Base-by-base conservation (phyloP, 2,113 vertebrate species). In the Sula dactylatra region DNA sequence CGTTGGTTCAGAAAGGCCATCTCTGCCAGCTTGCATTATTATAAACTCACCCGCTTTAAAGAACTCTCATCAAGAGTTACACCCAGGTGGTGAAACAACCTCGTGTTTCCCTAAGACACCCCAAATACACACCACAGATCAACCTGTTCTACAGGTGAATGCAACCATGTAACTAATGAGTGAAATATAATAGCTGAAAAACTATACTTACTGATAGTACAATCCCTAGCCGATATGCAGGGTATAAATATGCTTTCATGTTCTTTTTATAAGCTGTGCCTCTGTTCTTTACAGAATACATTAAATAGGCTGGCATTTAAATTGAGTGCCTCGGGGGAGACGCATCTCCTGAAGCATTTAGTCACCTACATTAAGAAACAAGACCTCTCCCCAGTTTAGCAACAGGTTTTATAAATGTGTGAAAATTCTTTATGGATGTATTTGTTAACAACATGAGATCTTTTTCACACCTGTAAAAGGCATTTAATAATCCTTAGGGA, bases 351-450 rank as follows among this genome's bases (percentile, higher is more conserved):
- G 71, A 86, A 90, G 91, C 69, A 77, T 87, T 74, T 79, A 84
- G 61, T 92, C 89, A 96, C 52, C 38, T 67, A 59, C 66, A 70
- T 45, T 88, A 90, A 65, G 55, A 94, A 73, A 55, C 27, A 93
- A 96, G 76, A 59, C 4, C 54, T 56, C 49, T 90, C 24, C 76
- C 67, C 70, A 67, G 31, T 84, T 97, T 73, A 92, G 59, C 52
- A 94, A 76, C 55, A 88, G 34, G 50, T 93, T 78, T 94, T 47
- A 82, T 66, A 93, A 92, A 90, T 42, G 87, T 94, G 89, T 91
- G 84, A 95, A 95, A 92, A 93, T 93, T 96, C 54, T 89, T 95
- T 83, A 82, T 70, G 42, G 83, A 78, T 95, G 42, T 90, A 96
- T 96, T 96, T 97, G 86, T 94, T 93, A 93, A 67, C 61, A 94